Percentiles rank a stretch among this genome's conserved stretches.
These are phyloP conservation scores for Cerastis rubricosa DNA, from an alignment of 2,888 invertebrate genomes.

Conservation along the genomic window DNA sequence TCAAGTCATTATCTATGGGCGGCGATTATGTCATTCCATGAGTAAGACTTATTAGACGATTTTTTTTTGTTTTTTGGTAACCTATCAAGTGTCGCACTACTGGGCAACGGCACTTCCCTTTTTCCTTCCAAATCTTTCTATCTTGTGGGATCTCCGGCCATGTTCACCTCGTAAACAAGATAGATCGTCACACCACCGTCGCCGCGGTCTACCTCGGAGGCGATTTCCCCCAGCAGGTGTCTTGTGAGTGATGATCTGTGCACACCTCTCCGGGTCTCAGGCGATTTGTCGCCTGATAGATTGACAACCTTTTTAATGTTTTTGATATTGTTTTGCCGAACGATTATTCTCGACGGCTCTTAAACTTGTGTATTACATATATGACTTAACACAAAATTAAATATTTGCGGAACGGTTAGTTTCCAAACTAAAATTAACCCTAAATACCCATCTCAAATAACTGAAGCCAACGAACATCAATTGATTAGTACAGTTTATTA, in stretches of 20 bases:
- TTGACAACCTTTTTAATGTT: not conserved
- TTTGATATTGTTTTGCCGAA: not conserved
- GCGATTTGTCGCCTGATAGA: not conserved
- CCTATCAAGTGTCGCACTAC: not conserved
- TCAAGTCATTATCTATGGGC: not conserved
- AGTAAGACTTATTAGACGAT: not conserved
- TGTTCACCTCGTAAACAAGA: not conserved
- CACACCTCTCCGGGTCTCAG: not conserved
- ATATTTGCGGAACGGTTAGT: not conserved
- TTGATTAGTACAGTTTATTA: slow-evolving; percentile 28
- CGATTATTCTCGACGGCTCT: not conserved
- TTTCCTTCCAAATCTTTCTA: not conserved
- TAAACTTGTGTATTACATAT: not conserved
- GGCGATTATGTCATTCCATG: not conserved
- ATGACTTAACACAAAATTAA: not conserved
- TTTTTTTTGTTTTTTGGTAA: not conserved
- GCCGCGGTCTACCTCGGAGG: not conserved
- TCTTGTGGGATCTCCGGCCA: not conserved
- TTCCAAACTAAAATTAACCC: not conserved
- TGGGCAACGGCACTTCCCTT: not conserved
- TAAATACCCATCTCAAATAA: slow-evolving; percentile 18
- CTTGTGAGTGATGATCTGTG: not conserved
- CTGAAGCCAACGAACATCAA: not conserved
- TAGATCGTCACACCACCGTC: not conserved
- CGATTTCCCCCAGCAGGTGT: not conserved